Percentiles rank a stretch among this genome's conserved stretches.
phyloP scores from a whole-genome alignment of 2,888 invertebrate species.

The Acrobasis repandana region DNA sequence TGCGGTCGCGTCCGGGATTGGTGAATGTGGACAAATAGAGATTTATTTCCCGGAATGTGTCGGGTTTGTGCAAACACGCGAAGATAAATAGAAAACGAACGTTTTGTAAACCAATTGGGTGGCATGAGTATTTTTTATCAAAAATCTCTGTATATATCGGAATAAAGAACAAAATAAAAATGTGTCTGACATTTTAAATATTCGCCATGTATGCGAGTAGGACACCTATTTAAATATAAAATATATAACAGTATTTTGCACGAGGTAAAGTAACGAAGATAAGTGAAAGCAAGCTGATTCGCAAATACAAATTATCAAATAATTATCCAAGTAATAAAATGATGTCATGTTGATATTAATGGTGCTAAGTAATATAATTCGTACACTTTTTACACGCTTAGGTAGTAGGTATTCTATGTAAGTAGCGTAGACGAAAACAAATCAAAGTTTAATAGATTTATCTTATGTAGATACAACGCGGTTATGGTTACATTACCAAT shows the following conservation, averaged over 20 bases:
- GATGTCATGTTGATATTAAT: constrained; percentile 25
- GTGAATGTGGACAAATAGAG: constrained; percentile 69
- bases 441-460: too few species aligned
- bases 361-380: not conserved
- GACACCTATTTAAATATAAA: too few species aligned
- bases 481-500: too few species aligned
- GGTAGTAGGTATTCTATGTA: too few species aligned
- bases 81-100: constrained; percentile 56
- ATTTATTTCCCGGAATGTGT: constrained; percentile 64
- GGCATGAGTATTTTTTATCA: not conserved
- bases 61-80: constrained; percentile 65
- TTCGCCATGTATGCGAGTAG: too few species aligned
- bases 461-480: too few species aligned
- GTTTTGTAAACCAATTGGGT: constrained; percentile 42
- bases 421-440: too few species aligned
- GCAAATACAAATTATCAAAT: not conserved
- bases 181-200: too few species aligned
- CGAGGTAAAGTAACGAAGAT: not conserved
- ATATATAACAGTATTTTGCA: too few species aligned
- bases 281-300: not conserved
- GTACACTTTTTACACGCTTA: not conserved
- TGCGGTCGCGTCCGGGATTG: constrained; percentile 52
- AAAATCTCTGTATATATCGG: too few species aligned
- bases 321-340: not conserved
- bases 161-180: too few species aligned